Conservation (phyloP, 2,888 invertebrate genomes). For the Chrysopilus asiliformis region DNA sequence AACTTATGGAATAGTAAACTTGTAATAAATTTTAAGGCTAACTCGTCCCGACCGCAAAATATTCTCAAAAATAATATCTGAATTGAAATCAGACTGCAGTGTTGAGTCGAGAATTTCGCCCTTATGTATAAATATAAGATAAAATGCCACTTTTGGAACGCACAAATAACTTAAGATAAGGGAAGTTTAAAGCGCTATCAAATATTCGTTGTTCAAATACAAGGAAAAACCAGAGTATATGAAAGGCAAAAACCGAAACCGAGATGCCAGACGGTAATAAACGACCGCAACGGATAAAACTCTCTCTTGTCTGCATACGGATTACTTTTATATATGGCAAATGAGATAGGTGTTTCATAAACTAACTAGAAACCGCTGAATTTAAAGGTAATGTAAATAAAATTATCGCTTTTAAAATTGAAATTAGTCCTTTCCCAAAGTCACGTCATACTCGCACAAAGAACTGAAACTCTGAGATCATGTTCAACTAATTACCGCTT, state of each 20-base stretch:
- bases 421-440: constrained; percentile 5
- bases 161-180: constrained; percentile 6
- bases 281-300: no score
- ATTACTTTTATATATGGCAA: not conserved
- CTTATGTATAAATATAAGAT: not conserved
- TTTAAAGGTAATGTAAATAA: constrained; percentile 5
- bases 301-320: no score
- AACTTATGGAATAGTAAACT: no score
- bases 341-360: not conserved
- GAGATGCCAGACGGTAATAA: not conserved
- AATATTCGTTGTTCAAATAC: constrained; percentile 10
- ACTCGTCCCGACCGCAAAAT: no score
- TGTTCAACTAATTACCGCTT: constrained; percentile 1
- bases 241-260: not conserved
- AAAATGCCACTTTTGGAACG: not conserved
- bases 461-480: not conserved
- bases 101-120: not conserved
- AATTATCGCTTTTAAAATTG: constrained; percentile 7
- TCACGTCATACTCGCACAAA: not conserved
- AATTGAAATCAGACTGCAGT: no score
- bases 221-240: constrained; percentile 1
- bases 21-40: no score
- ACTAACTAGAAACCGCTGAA: constrained; percentile 1
- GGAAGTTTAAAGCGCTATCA: constrained; percentile 8
- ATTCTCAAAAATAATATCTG: no score